These are phyloP conservation scores for Sesia bembeciformis DNA, from an alignment of 2,888 invertebrate genomes.

Conservation along the genomic window DNA sequence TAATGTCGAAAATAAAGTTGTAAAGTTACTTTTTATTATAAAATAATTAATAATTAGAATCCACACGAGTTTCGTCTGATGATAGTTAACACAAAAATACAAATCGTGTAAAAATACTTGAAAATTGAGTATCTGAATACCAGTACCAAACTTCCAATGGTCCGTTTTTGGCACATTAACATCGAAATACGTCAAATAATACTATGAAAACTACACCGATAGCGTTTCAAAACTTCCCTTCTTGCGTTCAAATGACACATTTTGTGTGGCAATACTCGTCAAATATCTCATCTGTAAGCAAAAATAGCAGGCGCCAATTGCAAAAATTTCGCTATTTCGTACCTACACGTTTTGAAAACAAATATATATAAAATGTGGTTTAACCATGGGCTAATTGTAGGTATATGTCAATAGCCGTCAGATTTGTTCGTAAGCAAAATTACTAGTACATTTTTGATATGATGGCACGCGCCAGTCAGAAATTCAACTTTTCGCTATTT, in stretches of 20 bases:
- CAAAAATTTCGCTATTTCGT: neutral
- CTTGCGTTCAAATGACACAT: conserved; percentile 2
- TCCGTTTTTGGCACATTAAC: conserved; percentile 66
- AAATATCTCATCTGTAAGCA: neutral
- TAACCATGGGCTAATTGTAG: no score
- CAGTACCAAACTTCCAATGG: conserved; percentile 42
- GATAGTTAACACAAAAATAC: neutral
- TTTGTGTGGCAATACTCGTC: conserved; percentile 3
- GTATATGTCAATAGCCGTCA: no score
- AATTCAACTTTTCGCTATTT: no score
- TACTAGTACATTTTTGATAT: no score
- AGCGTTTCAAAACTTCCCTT: neutral
- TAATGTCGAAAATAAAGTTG: no score
- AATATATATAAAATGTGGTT: no score
- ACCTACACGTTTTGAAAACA: neutral
- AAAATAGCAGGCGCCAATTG: neutral
- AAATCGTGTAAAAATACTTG: conserved; percentile 1
- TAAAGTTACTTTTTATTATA: no score
- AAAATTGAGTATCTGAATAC: conserved; percentile 9
- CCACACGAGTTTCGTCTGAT: neutral
- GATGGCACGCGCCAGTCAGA: no score
- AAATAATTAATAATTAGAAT: neutral
- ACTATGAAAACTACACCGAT: conserved; percentile 18
- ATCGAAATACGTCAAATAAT: conserved; percentile 48
- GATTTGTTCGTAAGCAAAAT: no score